phyloP scores from a whole-genome alignment of 1,140 invertebrate genomes.

The Sinella curviseta region DNA sequence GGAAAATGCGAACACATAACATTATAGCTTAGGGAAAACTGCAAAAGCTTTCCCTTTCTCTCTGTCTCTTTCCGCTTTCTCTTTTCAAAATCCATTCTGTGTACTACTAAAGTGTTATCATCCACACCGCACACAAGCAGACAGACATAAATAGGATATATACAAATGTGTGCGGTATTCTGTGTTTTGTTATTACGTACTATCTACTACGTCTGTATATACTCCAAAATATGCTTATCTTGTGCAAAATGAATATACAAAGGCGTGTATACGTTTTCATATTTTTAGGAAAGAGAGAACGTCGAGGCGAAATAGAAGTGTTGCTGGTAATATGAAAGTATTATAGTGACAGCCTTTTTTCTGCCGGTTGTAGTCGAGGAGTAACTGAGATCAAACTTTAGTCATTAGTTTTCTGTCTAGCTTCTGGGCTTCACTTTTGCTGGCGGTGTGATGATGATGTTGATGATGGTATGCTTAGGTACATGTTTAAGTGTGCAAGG shows the following conservation, averaged over 20 bases:
- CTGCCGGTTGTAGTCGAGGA: not conserved
- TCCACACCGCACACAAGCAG: not conserved
- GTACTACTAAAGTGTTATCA: not conserved
- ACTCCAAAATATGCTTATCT: too few species aligned
- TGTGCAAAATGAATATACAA: not conserved
- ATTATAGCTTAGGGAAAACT: slow-evolving; percentile 26
- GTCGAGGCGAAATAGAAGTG: not conserved
- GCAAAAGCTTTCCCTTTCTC: not conserved
- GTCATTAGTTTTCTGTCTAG: slow-evolving; percentile 22
- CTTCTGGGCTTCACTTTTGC: slow-evolving; percentile 20
- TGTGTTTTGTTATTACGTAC: too few species aligned
- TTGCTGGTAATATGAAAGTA: not conserved
- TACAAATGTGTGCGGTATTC: too few species aligned
- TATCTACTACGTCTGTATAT: too few species aligned
- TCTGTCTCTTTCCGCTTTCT: not conserved
- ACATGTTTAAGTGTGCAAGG: too few species aligned
- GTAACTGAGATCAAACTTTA: slow-evolving; percentile 20
- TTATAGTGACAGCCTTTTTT: not conserved
- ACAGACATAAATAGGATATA: not conserved
- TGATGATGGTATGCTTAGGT: not conserved
- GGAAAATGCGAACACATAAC: slow-evolving; percentile 16
- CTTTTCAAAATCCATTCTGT: not conserved
- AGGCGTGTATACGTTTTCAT: not conserved
- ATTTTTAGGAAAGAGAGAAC: not conserved
- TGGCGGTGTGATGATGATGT: not conserved